These are phyloP conservation scores for Sebastes trivittatus DNA, from an alignment of 2,797 vertebrate species.

Conservation along the genomic window DNA sequence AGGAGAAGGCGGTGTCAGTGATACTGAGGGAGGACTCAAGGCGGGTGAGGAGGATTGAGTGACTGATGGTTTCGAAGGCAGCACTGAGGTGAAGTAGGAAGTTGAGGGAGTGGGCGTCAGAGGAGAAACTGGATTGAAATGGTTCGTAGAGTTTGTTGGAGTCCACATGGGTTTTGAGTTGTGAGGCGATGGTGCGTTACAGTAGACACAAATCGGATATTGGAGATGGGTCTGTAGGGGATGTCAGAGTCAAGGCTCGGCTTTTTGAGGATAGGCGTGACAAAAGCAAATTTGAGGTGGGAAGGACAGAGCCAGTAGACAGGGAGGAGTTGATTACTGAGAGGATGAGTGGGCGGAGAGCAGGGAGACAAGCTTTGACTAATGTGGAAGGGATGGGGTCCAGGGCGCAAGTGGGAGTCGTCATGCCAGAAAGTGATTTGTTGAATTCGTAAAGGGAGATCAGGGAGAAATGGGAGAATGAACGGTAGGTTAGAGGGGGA, in stretches of 20 bases:
- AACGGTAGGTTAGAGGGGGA: background rate
- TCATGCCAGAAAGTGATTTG: background rate
- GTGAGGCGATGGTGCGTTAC: background rate
- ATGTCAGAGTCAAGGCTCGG: background rate
- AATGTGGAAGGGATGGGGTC: background rate
- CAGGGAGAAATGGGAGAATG: background rate
- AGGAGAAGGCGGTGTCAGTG: background rate
- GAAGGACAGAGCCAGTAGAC: background rate
- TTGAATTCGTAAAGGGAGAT: background rate
- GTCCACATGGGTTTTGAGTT: background rate
- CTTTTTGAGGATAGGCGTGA: background rate
- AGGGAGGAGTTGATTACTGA: background rate
- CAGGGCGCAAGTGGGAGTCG: background rate
- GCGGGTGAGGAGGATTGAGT: background rate
- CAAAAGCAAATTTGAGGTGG: background rate
- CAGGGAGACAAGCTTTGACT: background rate
- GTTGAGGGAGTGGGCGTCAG: background rate
- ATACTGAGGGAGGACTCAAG: background rate
- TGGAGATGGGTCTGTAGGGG: background rate
- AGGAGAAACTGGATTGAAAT: background rate
- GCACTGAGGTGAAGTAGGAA: background rate
- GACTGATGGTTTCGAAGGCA: no score
- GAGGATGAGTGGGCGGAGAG: background rate
- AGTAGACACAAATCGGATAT: background rate
- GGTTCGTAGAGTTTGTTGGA: background rate